Conservation (phyloP, 2,888 invertebrate genomes). For the Acrocera orbiculus region DNA sequence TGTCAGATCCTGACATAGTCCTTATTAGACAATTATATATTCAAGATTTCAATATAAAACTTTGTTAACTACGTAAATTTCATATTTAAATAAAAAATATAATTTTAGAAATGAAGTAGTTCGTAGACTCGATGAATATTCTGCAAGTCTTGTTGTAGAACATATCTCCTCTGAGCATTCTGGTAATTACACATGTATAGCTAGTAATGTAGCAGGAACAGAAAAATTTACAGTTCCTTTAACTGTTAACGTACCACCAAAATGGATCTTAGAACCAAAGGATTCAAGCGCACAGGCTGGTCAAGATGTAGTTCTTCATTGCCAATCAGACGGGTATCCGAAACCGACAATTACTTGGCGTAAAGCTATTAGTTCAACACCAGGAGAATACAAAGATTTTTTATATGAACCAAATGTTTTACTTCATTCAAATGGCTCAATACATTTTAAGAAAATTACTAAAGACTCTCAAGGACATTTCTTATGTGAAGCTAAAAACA, state of each 20-base stretch:
- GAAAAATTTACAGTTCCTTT: conserved; percentile 61
- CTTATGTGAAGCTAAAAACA: conserved; percentile 84
- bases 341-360: conserved; percentile 77
- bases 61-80: too few relatives aligned
- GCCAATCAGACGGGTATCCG: conserved; percentile 84
- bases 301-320: conserved; percentile 68
- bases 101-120: conserved; percentile 34
- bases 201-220: conserved; percentile 64
- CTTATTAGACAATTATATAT: too few relatives aligned
- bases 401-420: conserved; percentile 61
- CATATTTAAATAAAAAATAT: too few relatives aligned
- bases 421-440: conserved; percentile 64
- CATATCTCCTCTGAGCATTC: conserved; percentile 69
- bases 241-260: conserved; percentile 75
- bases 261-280: conserved; percentile 71
- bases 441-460: conserved; percentile 63
- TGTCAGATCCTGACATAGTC: too few relatives aligned
- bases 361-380: conserved; percentile 60
- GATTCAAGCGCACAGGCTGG: conserved; percentile 69
- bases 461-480: conserved; percentile 83
- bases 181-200: conserved; percentile 83
- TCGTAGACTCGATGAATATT: conserved; percentile 62
- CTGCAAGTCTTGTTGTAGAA: conserved; percentile 70
- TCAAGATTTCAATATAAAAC: too few relatives aligned
- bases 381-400: conserved; percentile 71